These are phyloP conservation scores for Halocynthia roretzi DNA, from an alignment of 23 tunicate species.

Conservation along the genomic window DNA sequence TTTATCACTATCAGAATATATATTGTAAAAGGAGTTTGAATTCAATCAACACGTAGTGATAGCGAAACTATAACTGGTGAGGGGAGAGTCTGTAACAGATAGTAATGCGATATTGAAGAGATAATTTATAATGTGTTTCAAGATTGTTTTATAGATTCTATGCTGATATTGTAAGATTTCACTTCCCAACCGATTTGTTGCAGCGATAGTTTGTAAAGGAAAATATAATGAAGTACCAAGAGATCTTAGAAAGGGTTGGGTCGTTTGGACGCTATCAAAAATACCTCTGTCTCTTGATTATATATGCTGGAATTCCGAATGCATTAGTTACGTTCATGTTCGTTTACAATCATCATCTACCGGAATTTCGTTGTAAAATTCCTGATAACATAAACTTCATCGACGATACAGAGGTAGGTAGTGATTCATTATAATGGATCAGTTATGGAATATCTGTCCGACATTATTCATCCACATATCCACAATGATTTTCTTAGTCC, in stretches of 20 bases:
- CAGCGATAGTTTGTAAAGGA: no score
- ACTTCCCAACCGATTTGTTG: no score
- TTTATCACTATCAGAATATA: no score
- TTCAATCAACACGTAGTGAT: no score
- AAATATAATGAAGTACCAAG: neutral
- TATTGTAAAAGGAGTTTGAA: no score
- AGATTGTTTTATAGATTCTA: no score
- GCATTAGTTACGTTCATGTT: neutral
- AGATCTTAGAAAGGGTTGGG: neutral
- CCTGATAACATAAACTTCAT: neutral
- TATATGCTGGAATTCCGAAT: constrained; percentile 6
- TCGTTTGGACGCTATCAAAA: neutral
- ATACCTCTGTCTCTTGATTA: neutral
- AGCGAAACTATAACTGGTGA: no score
- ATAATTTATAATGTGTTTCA: no score
- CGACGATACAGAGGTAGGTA: neutral
- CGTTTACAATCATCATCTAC: neutral
- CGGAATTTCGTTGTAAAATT: neutral
- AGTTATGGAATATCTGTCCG: neutral
- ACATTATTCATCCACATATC: neutral
- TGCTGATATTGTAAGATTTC: no score
- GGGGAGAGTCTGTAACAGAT: no score
- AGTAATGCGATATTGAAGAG: no score
- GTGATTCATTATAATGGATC: neutral
- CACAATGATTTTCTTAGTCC: neutral